These are phyloP conservation scores for Calameuta filiformis DNA, from an alignment of 2,888 invertebrate species.

Conservation along the genomic window DNA sequence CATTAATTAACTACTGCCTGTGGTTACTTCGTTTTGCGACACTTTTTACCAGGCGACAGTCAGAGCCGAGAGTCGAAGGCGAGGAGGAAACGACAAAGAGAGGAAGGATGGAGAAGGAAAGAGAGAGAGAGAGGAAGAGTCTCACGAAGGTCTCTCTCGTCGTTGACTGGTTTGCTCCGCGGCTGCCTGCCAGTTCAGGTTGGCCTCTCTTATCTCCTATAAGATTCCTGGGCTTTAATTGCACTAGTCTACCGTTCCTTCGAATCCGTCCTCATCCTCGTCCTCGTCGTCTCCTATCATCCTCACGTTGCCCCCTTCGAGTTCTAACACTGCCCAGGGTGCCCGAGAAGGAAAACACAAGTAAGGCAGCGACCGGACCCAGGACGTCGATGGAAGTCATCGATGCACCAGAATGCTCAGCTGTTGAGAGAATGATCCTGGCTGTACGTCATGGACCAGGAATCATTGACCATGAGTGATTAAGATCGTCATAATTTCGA, in stretches of 20 bases:
- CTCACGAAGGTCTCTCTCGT: too few species aligned
- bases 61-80: neutral
- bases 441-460: neutral
- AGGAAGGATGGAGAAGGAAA: too few species aligned
- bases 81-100: neutral
- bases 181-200: neutral
- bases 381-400: neutral
- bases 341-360: neutral
- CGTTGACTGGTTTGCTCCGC: too few species aligned
- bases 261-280: neutral
- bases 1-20: conserved; percentile 47
- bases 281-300: conserved; percentile 22
- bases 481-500: neutral
- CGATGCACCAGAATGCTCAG: too few species aligned
- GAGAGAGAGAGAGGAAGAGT: too few species aligned
- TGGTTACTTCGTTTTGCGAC: conserved; percentile 27
- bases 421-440: neutral
- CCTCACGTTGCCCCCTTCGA: too few species aligned
- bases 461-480: neutral
- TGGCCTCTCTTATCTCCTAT: conserved; percentile 38
- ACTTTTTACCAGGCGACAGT: conserved; percentile 41
- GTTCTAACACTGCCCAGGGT: too few species aligned
- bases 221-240: conserved; percentile 52
- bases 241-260: conserved; percentile 39
- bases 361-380: neutral